Percentiles rank a stretch among this genome's conserved stretches.
Evolutionary conservation across 2,888 invertebrate genomes (phyloP).

Genomic region (Nysson spinosus): DNA sequence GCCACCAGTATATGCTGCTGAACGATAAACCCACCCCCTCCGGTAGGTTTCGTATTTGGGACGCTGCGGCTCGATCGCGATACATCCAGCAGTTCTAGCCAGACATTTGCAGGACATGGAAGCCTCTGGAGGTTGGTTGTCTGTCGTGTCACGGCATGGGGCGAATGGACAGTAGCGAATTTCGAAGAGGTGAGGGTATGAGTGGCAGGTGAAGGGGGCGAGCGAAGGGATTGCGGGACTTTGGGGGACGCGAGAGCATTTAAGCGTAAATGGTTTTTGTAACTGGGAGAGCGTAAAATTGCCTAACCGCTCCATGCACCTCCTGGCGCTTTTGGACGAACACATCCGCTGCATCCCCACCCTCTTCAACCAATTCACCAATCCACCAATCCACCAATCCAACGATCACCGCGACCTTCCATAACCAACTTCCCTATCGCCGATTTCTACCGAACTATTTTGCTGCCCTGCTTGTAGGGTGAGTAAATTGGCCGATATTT

Average conservation of each 20-base stretch:
- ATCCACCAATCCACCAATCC: slow-evolving; percentile 28
- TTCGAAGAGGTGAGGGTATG: slow-evolving; percentile 35
- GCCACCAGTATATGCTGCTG: slow-evolving; percentile 10
- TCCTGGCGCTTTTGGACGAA: slow-evolving; percentile 67
- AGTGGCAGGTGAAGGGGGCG: slow-evolving; percentile 22
- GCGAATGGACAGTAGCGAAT: slow-evolving; percentile 49
- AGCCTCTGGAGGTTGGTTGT: slow-evolving; percentile 59
- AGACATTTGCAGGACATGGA: slow-evolving; percentile 60
- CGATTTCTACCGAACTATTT: slow-evolving; percentile 72
- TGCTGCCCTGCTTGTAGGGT: slow-evolving; percentile 68
- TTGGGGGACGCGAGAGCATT: slow-evolving; percentile 70
- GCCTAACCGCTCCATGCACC: slow-evolving; percentile 73
- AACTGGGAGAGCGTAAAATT: slow-evolving; percentile 77
- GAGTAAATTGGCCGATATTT: slow-evolving; percentile 74
- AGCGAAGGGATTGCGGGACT: slow-evolving; percentile 60
- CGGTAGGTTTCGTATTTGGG: slow-evolving; percentile 44
- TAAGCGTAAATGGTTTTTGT: slow-evolving; percentile 77
- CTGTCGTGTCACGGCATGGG: slow-evolving; percentile 56
- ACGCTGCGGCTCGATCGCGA: slow-evolving; percentile 44
- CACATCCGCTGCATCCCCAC: slow-evolving; percentile 59
- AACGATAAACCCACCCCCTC: slow-evolving; percentile 38
- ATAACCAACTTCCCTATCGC: slow-evolving; percentile 54
- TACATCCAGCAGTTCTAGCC: slow-evolving; percentile 41
- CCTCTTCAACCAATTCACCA: neutral
- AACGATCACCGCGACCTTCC: slow-evolving; percentile 1